phyloP scores from a whole-genome alignment of 2,888 invertebrate genomes.

The Byasa hedistus region DNA sequence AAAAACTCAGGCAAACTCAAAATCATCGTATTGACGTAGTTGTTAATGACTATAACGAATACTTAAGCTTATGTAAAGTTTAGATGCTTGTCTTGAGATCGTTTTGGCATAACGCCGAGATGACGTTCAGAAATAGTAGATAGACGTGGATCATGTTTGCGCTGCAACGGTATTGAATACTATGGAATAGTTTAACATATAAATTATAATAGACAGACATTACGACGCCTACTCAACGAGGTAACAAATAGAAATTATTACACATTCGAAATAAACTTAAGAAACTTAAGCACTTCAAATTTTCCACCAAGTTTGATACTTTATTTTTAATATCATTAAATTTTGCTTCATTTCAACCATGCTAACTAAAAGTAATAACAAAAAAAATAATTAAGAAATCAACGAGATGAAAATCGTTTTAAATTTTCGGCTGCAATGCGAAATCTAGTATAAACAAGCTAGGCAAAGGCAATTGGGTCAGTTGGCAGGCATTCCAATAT shows the following conservation, averaged over 20 bases:
- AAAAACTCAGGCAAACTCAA: background rate
- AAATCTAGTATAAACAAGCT: slow-evolving; percentile 13
- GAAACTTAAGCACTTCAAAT: no score
- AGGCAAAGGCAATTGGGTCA: slow-evolving; percentile 14
- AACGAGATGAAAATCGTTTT: background rate
- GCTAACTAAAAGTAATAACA: no score
- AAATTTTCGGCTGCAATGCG: slow-evolving; percentile 16
- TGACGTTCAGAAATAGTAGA: slow-evolving; percentile 2
- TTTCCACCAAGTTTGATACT: no score
- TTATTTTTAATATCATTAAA: no score
- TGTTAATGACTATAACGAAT: background rate
- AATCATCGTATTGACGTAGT: background rate
- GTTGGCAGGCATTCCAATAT: slow-evolving; percentile 12
- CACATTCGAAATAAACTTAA: no score
- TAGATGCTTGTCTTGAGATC: background rate
- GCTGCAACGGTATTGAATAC: background rate
- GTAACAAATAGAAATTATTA: no score
- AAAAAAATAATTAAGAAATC: no score
- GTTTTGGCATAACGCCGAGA: background rate
- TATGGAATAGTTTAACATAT: background rate
- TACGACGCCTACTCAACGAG: no score
- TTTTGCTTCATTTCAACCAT: no score
- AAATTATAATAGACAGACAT: background rate
- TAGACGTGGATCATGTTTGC: background rate
- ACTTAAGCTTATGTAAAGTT: background rate